These are phyloP conservation scores for Polydrusus cervinus DNA, from an alignment of 2,888 invertebrate species.

Conservation along the genomic window DNA sequence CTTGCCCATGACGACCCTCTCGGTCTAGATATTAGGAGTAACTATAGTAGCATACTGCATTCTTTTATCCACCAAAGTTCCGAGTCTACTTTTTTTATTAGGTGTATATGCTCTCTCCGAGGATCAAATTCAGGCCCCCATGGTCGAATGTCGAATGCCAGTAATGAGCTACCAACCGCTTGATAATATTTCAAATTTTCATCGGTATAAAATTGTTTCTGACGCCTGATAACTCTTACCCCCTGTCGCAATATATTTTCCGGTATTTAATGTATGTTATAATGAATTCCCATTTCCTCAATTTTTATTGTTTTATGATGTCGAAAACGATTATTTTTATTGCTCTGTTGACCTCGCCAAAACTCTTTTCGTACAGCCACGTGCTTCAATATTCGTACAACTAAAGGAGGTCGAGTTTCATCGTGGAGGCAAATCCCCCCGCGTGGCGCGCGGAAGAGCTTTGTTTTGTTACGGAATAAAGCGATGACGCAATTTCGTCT, in stretches of 20 bases:
- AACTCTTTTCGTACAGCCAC: conserved; percentile 24
- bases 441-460: conserved; percentile 18
- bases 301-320: conserved; percentile 25
- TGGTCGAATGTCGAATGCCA: too few relatives aligned
- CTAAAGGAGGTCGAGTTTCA: conserved; percentile 31
- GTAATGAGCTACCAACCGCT: too few relatives aligned
- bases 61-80: too few relatives aligned
- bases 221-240: background rate
- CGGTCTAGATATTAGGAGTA: too few relatives aligned
- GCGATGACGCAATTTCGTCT: conserved; percentile 36
- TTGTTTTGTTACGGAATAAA: conserved; percentile 19
- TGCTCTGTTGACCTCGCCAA: conserved; percentile 7
- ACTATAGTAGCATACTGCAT: too few relatives aligned
- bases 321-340: conserved; percentile 14
- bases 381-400: conserved; percentile 33
- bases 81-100: too few relatives aligned
- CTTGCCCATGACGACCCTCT: too few relatives aligned
- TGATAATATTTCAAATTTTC: background rate
- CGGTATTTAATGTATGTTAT: background rate
- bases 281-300: conserved; percentile 1
- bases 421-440: conserved; percentile 16
- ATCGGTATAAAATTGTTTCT: background rate
- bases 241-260: background rate
- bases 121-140: too few relatives aligned
- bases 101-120: too few relatives aligned